These are phyloP conservation scores for Diglossa brunneiventris DNA, from an alignment of 2,113 vertebrate genomes.

Conservation along the genomic window DNA sequence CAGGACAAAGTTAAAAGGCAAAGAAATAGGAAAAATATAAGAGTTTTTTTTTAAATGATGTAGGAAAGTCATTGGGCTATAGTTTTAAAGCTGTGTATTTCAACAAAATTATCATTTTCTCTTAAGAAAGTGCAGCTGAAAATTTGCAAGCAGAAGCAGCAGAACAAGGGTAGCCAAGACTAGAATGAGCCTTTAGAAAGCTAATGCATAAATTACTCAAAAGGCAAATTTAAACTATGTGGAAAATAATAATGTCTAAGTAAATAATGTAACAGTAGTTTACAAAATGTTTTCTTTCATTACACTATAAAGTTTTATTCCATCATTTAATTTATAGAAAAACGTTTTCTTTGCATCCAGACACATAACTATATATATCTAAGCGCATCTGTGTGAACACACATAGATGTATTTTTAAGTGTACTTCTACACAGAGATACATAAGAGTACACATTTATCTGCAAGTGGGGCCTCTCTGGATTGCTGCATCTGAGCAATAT, in stretches of 20 bases:
- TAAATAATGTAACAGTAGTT: not conserved
- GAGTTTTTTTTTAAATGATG: accelerated
- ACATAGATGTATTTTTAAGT: not conserved
- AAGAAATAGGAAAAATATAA: not conserved
- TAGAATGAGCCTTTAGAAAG: not conserved
- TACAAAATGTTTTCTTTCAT: not conserved
- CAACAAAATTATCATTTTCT: not conserved
- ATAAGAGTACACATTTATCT: not conserved
- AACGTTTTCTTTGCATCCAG: not conserved
- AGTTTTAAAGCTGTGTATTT: not conserved
- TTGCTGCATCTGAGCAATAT: not conserved
- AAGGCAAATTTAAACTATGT: not conserved
- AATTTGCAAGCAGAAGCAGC: not conserved
- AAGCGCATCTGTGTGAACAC: not conserved
- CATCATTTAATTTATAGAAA: not conserved
- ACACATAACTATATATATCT: not conserved
- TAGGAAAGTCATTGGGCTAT: not conserved
- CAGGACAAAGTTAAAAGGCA: not conserved
- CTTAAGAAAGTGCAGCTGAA: not conserved
- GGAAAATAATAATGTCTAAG: not conserved
- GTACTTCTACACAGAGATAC: not conserved
- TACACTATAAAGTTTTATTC: not conserved
- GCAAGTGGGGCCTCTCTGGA: not conserved
- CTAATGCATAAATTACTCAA: not conserved
- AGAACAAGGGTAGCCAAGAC: not conserved